A percentile compares a stretch with the other conserved stretches of the same genome.
Evolutionary conservation across 2,113 vertebrate genomes (phyloP).

Genomic region (Phocoena phocoena): DNA sequence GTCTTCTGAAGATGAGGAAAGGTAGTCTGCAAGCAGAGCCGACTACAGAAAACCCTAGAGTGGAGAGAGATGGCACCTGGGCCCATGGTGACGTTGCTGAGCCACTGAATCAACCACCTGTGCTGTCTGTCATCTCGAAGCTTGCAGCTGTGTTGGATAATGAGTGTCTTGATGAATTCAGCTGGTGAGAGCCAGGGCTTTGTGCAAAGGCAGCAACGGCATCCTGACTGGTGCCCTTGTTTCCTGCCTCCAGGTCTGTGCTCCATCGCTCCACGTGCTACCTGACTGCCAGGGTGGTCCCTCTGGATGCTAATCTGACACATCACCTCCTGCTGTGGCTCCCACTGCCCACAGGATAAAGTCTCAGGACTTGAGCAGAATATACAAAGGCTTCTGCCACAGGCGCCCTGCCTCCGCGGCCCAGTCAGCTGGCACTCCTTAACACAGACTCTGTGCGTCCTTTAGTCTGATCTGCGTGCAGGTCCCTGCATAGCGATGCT

Average conservation of each 20-base stretch:
- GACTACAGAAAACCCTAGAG: neutral
- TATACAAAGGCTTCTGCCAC: neutral
- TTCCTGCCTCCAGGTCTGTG: neutral
- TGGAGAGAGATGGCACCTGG: neutral
- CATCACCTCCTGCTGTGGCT: neutral
- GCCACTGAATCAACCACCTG: neutral
- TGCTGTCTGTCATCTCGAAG: neutral
- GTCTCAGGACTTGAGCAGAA: neutral
- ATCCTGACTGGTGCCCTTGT: neutral
- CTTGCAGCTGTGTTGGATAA: neutral
- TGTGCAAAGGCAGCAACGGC: neutral
- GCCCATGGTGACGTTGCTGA: neutral
- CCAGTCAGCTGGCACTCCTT: neutral
- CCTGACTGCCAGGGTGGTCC: conserved; percentile 13
- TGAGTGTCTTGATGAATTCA: neutral
- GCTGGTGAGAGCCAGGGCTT: neutral
- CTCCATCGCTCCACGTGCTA: neutral
- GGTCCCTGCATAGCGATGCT: neutral
- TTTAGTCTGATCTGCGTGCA: neutral
- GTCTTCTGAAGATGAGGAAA: neutral
- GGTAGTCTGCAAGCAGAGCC: neutral
- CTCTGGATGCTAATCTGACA: neutral
- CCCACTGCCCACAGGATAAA: neutral
- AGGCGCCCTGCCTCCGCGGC: neutral
- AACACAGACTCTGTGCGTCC: neutral